Percentiles rank a stretch among this genome's conserved stretches.
phyloP scores from a whole-genome alignment of 2,797 vertebrate species.

The Epinephelus coioides region DNA sequence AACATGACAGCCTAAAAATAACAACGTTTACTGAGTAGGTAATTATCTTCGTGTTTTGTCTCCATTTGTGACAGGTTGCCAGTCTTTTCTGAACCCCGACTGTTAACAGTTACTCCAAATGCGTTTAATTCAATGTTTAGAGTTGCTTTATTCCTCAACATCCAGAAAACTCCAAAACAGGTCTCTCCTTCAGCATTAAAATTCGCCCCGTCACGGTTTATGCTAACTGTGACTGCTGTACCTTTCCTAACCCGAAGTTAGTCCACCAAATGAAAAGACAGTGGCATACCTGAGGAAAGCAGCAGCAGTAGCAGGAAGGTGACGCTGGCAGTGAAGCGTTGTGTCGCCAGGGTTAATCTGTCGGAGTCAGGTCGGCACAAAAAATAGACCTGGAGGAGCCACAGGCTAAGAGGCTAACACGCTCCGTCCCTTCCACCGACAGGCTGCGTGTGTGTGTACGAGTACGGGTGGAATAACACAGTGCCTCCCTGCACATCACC shows the following conservation, averaged over 20 bases:
- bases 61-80: background rate
- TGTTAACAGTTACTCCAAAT: no score
- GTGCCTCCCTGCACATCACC: constrained; percentile 83
- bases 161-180: background rate
- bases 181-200: no score
- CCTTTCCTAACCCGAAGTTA: background rate
- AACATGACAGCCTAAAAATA: background rate
- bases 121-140: no score
- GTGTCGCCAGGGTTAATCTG: background rate
- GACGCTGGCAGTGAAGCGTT: background rate
- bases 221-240: background rate
- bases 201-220: background rate
- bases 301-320: constrained; percentile 34
- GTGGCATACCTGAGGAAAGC: constrained; percentile 58
- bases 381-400: background rate
- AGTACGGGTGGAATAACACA: constrained; percentile 14
- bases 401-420: background rate
- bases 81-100: background rate
- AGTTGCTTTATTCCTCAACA: background rate
- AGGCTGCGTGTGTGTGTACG: background rate
- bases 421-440: background rate
- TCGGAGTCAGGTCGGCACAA: constrained; percentile 11
- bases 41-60: background rate
- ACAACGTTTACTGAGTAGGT: no score
- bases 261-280: background rate